A percentile compares a stretch with the other conserved stretches of the same genome.
These are phyloP conservation scores for Acropora yongei DNA, from an alignment of 64 coral and sea anemone genomes.

Conservation along the genomic window DNA sequence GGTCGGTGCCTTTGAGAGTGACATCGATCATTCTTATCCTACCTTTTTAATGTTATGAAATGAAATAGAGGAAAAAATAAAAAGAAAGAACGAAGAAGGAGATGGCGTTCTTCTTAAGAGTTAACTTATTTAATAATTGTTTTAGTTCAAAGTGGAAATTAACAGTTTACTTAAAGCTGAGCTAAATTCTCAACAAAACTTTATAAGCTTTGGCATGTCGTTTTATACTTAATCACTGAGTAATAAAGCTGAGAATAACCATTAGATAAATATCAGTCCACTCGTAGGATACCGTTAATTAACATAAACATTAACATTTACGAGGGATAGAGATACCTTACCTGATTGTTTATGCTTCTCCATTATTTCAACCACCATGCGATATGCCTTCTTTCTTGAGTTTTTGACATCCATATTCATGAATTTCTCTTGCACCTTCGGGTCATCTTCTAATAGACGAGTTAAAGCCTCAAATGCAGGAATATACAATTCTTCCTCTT, in stretches of 20 bases:
- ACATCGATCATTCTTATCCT: too few species aligned
- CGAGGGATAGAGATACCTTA: not conserved
- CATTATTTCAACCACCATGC: conserved; percentile 48
- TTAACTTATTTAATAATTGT: not conserved
- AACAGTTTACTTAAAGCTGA: not conserved
- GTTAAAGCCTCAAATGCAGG: conserved; percentile 46
- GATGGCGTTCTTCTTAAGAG: too few species aligned
- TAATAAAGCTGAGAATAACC: not conserved
- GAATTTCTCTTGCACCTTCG: conserved; percentile 26
- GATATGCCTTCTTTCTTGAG: conserved; percentile 22
- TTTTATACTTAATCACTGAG: not conserved
- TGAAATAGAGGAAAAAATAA: too few species aligned
- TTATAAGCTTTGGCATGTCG: not conserved
- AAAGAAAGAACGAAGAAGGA: too few species aligned
- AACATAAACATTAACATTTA: not conserved
- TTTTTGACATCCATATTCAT: conserved; percentile 41
- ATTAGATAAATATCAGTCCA: not conserved
- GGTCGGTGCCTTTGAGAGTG: too few species aligned
- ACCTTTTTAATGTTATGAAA: too few species aligned
- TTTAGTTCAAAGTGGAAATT: not conserved
- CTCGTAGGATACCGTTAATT: not conserved
- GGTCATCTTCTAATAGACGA: conserved; percentile 6
- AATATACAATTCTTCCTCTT: conserved; percentile 62
- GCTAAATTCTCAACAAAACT: not conserved
- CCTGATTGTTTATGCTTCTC: conserved; percentile 49